Conservation (phyloP, 2,113 vertebrate species). For the Kryptolebias marmoratus region DNA sequence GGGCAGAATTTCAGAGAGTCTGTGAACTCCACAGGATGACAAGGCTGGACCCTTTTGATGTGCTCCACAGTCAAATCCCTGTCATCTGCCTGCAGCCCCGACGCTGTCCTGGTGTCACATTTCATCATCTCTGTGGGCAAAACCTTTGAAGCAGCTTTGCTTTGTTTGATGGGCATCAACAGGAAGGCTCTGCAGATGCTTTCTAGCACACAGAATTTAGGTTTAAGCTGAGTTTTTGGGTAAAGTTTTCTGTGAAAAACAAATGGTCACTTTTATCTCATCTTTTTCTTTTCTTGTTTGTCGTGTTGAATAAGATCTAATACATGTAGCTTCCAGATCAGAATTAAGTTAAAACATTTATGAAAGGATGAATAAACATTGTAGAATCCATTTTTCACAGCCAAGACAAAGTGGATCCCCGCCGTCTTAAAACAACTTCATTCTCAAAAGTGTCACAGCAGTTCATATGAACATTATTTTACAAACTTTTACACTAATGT, state of each 20-base stretch:
- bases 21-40: slow-evolving; percentile 33
- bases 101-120: slow-evolving; percentile 48
- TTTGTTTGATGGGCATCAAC: slow-evolving; percentile 28
- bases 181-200: neutral
- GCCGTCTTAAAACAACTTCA: no score
- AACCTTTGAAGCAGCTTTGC: slow-evolving; percentile 40
- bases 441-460: no score
- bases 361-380: no score
- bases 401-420: no score
- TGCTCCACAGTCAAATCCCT: slow-evolving; percentile 45
- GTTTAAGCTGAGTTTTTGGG: neutral
- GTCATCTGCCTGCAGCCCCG: slow-evolving; percentile 37
- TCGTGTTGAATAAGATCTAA: no score
- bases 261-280: neutral
- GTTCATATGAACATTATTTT: no score
- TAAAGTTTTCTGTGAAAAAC: neutral
- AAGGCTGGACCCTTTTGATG: slow-evolving; percentile 38
- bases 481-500: neutral
- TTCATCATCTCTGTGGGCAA: slow-evolving; percentile 50
- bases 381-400: no score
- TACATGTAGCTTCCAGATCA: no score
- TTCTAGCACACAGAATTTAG: neutral
- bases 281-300: no score
- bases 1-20: slow-evolving; percentile 38
- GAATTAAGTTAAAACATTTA: no score